These are phyloP conservation scores for Rhynchotus rufescens DNA, from an alignment of 2,797 vertebrate species.

Conservation along the genomic window DNA sequence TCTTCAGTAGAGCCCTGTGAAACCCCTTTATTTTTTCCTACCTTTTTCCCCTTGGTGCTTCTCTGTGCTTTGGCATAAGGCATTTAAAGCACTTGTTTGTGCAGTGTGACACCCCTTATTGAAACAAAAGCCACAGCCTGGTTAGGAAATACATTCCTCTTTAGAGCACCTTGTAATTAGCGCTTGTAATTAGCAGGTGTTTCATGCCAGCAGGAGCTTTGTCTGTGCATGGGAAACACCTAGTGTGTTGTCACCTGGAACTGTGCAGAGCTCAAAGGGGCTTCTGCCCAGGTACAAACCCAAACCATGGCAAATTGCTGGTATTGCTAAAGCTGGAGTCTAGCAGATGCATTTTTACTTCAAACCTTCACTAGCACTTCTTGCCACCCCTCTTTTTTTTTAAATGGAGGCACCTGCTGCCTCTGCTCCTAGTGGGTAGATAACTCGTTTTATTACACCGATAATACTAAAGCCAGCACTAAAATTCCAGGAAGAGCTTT, in stretches of 20 bases:
- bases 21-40: not conserved
- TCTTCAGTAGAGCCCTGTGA: not conserved
- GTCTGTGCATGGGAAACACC: not conserved
- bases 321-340: not conserved
- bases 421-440: not conserved
- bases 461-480: not conserved
- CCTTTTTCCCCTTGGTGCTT: not conserved
- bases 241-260: fast-evolving
- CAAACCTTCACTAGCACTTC: not conserved
- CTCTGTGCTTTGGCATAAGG: not conserved
- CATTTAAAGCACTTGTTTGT: not conserved
- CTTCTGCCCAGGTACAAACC: not conserved
- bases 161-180: not conserved
- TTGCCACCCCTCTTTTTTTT: not conserved
- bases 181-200: not conserved
- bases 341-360: not conserved
- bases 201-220: not conserved
- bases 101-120: not conserved
- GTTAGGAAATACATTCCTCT: not conserved
- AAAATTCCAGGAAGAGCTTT: not conserved
- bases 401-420: not conserved
- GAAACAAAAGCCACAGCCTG: constrained; percentile 15
- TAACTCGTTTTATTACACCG: not conserved
- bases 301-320: not conserved
- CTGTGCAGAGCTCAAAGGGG: not conserved